These are phyloP conservation scores for Saccostrea cuccullata DNA, from an alignment of 1,140 invertebrate genomes.

Conservation along the genomic window DNA sequence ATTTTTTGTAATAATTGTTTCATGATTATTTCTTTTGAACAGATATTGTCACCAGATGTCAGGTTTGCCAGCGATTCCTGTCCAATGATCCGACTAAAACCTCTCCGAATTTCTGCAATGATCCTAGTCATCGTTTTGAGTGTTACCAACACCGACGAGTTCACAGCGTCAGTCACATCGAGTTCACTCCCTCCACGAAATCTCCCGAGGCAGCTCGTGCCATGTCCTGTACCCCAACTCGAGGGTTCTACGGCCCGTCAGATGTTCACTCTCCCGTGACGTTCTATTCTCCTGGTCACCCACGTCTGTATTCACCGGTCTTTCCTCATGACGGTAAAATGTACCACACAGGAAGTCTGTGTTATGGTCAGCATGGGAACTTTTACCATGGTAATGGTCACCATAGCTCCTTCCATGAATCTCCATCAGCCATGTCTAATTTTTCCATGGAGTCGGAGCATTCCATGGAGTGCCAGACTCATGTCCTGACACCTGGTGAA, in stretches of 20 bases:
- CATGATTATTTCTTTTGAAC: neutral
- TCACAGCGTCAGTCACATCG: conserved; percentile 74
- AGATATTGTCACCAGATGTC: conserved; percentile 52
- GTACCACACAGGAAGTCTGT: neutral
- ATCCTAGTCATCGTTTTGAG: conserved; percentile 58
- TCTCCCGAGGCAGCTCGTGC: conserved; percentile 65
- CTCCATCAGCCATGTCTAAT: conserved; percentile 70
- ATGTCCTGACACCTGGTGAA: conserved; percentile 60
- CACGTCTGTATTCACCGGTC: conserved; percentile 67
- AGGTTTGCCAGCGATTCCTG: conserved; percentile 58
- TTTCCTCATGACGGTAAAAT: conserved; percentile 53
- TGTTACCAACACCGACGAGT: conserved; percentile 72
- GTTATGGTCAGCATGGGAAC: conserved; percentile 38
- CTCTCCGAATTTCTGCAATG: conserved; percentile 54
- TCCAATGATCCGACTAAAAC: conserved; percentile 47
- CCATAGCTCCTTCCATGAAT: conserved; percentile 61
- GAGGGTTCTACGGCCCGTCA: conserved; percentile 53
- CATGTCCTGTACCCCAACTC: conserved; percentile 68
- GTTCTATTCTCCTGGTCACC: conserved; percentile 49
- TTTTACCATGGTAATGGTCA: neutral
- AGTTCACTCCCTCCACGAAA: conserved; percentile 56
- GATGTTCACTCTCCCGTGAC: conserved; percentile 60
- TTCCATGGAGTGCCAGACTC: conserved; percentile 72
- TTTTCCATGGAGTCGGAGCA: conserved; percentile 73
- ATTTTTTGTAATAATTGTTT: neutral